Conservation (phyloP, 2,888 invertebrate species). For the Pemphredon lugubris region DNA sequence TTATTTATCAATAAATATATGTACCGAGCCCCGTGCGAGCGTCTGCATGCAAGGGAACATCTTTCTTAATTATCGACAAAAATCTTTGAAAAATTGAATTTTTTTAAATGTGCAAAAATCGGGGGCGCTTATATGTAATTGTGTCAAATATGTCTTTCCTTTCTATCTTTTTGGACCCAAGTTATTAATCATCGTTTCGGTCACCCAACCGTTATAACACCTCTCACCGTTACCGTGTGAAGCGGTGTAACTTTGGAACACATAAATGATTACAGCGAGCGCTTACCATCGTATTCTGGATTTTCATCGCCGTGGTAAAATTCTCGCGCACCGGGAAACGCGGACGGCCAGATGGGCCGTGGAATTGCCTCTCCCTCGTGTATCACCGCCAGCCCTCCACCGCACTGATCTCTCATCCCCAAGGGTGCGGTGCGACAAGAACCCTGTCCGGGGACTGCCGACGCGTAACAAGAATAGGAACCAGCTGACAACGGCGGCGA, state of each 20-base stretch:
- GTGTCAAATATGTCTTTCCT: neutral
- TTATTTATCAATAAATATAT: too few species aligned
- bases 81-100: too few species aligned
- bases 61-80: neutral
- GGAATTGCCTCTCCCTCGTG: conserved; percentile 74
- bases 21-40: too few species aligned
- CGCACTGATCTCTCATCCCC: conserved; percentile 54
- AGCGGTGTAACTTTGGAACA: too few species aligned
- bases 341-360: conserved; percentile 73
- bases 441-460: conserved; percentile 48
- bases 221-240: too few species aligned
- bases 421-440: conserved; percentile 41
- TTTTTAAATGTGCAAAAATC: too few species aligned
- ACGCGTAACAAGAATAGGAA: conserved; percentile 66
- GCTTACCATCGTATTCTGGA: conserved; percentile 54
- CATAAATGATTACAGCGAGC: neutral
- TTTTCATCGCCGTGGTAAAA: conserved; percentile 48
- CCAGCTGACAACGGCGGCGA: conserved; percentile 72
- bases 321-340: conserved; percentile 38
- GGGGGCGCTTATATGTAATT: too few species aligned
- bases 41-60: too few species aligned
- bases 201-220: too few species aligned
- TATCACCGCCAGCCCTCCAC: conserved; percentile 68
- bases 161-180: too few species aligned
- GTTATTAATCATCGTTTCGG: too few species aligned